These are phyloP conservation scores for Pheucticus melanocephalus DNA, from an alignment of 2,113 vertebrate genomes.

Conservation along the genomic window DNA sequence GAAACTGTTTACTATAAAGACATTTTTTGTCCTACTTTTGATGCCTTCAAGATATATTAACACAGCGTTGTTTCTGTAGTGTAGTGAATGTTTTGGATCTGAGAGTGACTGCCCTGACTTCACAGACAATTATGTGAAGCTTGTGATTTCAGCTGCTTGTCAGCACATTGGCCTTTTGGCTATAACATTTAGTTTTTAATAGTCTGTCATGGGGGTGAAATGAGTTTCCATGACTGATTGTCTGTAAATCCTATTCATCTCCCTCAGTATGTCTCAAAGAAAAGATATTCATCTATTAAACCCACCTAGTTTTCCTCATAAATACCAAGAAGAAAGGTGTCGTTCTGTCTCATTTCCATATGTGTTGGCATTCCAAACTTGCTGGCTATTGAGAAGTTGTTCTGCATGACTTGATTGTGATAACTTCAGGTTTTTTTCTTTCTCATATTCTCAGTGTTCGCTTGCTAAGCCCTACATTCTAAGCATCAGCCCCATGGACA, in stretches of 20 bases:
- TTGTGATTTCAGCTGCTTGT: neutral
- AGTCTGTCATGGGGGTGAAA: neutral
- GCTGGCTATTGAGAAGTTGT: neutral
- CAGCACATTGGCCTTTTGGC: neutral
- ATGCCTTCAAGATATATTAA: neutral
- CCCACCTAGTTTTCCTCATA: neutral
- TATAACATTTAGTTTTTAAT: neutral
- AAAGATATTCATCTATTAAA: neutral
- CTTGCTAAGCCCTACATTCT: neutral
- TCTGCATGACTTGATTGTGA: neutral
- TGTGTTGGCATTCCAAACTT: neutral
- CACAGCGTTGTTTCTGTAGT: neutral
- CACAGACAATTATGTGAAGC: neutral
- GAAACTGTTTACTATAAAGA: neutral
- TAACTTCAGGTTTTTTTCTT: neutral
- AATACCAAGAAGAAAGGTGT: neutral
- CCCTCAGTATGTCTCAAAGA: neutral
- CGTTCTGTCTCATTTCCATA: neutral
- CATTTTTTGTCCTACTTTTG: neutral
- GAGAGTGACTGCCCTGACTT: neutral
- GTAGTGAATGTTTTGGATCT: neutral
- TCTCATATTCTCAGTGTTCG: neutral
- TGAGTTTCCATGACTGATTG: neutral
- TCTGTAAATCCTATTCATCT: neutral
- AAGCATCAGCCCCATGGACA: neutral